Evolutionary conservation across 1,140 invertebrate genomes (phyloP).

Genomic region (Aphaenogaster ashmeadi): DNA sequence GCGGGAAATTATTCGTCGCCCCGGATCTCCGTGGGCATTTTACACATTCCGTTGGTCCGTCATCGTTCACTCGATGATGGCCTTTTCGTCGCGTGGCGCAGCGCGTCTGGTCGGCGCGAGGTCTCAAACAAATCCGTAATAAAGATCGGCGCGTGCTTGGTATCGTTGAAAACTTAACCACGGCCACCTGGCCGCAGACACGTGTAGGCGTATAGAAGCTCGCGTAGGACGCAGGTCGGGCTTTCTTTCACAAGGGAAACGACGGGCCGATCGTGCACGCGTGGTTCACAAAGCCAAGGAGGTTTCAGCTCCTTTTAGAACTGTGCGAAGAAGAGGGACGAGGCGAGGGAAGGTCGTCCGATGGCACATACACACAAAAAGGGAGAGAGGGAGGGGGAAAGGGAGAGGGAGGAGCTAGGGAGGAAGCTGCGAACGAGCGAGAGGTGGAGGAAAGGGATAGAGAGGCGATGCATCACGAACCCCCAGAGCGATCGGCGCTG

Average conservation of each 20-base stretch:
- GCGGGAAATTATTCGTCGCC: neutral
- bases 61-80: neutral
- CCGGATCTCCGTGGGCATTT: neutral
- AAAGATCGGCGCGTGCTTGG: slow-evolving; percentile 36
- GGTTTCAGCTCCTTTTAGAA: slow-evolving; percentile 29
- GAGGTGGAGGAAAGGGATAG: slow-evolving; percentile 29
- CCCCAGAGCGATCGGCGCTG: slow-evolving; percentile 82
- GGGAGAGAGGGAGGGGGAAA: slow-evolving; percentile 8
- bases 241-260: slow-evolving; percentile 32
- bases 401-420: slow-evolving; percentile 14
- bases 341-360: neutral
- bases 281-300: slow-evolving; percentile 17
- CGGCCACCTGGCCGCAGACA: slow-evolving; percentile 32
- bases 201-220: slow-evolving; percentile 33
- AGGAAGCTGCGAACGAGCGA: slow-evolving; percentile 10
- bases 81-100: neutral
- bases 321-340: neutral
- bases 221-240: neutral
- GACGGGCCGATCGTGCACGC: neutral
- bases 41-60: neutral
- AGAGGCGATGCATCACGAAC: slow-evolving; percentile 78
- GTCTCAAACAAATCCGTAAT: slow-evolving; percentile 30
- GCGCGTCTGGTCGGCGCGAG: neutral
- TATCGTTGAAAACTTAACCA: slow-evolving; percentile 2
- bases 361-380: slow-evolving; percentile 7